phyloP scores from a whole-genome alignment of 2,797 vertebrate genomes.

The Schizothorax lantsangensis region DNA sequence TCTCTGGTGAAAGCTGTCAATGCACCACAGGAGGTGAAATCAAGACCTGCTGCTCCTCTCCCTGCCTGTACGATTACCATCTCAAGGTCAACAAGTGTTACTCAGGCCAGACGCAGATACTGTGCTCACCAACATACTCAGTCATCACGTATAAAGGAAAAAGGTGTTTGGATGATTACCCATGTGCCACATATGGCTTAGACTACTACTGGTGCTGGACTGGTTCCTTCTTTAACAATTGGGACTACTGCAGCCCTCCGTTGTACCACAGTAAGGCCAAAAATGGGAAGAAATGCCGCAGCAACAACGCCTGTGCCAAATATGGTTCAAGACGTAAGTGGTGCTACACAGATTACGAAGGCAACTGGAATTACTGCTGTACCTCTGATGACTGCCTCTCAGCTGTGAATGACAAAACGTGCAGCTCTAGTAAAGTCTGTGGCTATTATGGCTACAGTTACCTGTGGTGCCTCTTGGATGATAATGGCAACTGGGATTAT shows the following conservation, averaged over 20 bases:
- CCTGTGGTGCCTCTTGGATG: no score
- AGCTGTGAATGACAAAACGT: no score
- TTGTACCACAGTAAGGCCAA: neutral
- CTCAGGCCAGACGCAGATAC: neutral
- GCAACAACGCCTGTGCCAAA: slow-evolving; percentile 33
- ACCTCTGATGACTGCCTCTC: no score
- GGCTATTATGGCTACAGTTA: no score
- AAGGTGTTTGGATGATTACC: slow-evolving; percentile 9
- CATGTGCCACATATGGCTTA: slow-evolving; percentile 34
- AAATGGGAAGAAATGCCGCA: slow-evolving; percentile 18
- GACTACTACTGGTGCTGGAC: slow-evolving; percentile 38
- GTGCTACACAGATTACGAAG: slow-evolving; percentile 30
- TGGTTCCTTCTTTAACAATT: no score
- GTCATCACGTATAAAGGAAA: slow-evolving; percentile 11
- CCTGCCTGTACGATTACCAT: slow-evolving; percentile 40
- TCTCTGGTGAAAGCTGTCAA: neutral
- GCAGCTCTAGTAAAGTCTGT: no score
- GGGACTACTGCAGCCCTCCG: no score
- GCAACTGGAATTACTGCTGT: neutral
- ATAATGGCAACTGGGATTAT: no score
- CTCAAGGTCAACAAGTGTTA: no score
- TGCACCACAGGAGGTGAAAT: neutral
- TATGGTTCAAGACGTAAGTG: neutral
- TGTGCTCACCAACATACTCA: slow-evolving; percentile 47
- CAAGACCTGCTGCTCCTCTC: slow-evolving; percentile 14